These are phyloP conservation scores for Callopanchax toddi DNA, from an alignment of 2,113 vertebrate species.

Conservation along the genomic window DNA sequence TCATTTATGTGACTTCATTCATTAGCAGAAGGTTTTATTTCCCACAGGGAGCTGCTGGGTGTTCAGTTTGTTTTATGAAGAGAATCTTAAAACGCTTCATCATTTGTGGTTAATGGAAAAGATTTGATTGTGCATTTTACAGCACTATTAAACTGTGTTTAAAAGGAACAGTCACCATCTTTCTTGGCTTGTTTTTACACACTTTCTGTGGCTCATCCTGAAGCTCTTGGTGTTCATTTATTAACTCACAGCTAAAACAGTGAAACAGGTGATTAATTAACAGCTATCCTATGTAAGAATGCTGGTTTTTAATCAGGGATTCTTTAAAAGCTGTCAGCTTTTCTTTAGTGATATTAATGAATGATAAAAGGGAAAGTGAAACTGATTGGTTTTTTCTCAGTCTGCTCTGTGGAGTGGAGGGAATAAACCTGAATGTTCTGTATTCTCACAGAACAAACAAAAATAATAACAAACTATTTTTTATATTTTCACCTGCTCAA, in stretches of 20 bases:
- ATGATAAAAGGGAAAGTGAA: not conserved
- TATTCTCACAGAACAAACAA: too few relatives aligned
- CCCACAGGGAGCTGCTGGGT: not conserved
- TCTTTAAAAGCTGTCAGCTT: not conserved
- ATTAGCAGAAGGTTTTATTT: conserved; percentile 38
- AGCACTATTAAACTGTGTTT: conserved; percentile 19
- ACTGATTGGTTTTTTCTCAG: not conserved
- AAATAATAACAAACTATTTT: too few relatives aligned
- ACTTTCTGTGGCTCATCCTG: conserved; percentile 5
- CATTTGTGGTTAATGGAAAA: conserved; percentile 34
- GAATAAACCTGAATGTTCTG: too few relatives aligned
- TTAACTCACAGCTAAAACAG: not conserved
- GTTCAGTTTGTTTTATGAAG: conserved; percentile 23
- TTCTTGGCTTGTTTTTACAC: conserved; percentile 28
- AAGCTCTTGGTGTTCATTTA: conserved; percentile 2
- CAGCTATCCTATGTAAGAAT: not conserved
- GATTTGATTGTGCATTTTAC: conserved; percentile 29
- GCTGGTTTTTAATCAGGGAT: not conserved
- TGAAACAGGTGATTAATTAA: conserved; percentile 5
- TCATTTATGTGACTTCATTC: conserved; percentile 39
- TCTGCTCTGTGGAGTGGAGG: too few relatives aligned
- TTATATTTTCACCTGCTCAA: too few relatives aligned
- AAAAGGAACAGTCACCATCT: conserved; percentile 8
- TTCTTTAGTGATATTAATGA: not conserved
- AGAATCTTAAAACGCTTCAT: conserved; percentile 23